Evolutionary conservation across 2,113 vertebrate species (phyloP), one percentile per base, ranked within the genome.

Genomic region (Siniperca knerii): DNA sequence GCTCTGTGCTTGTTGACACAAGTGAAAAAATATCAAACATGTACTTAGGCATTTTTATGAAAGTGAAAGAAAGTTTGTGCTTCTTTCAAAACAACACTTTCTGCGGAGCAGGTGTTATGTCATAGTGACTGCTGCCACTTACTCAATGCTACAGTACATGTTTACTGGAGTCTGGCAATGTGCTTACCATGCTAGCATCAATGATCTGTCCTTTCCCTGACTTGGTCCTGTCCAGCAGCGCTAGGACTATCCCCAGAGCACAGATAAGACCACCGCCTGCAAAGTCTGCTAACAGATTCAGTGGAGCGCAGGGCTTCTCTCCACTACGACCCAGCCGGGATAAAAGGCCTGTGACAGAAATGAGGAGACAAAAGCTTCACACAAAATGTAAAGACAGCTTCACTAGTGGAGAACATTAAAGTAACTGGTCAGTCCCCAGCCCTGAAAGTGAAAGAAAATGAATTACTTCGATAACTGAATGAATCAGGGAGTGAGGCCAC

Each of bases 211-310:
- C 98, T 94, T 90, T 96, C 64, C 98, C 98, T 7, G 98, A 98
- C 48, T 1, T 94, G 3, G 87, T 96, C 81, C 97, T 97, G 90
- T 99, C 98, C 80, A 97, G 95, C 23, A 99, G 96, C 0, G 98
- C 97, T 50, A 96, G 78, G 46, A 97, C 33, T n/a, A 99, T 96
- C 21, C 98, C 98, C 82, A 99, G 7, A 0, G 97, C 92, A 2
- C 98, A 99, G 48, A 95, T 93, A 6, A 98, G 95, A 37, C 98
- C 95, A 0, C 98, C 98, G 0, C 98, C 98, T 44, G 95, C 97
- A 76, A 99, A 99, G 94, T 99, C 98, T n/a, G 97, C 98, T 71
- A 99, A 40, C 79, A 99, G 96, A 84, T 99, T 99, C 72, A 97
- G 0, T 0, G 98, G 98, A 4, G 97, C 93, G 0, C 92, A 95